These are phyloP conservation scores for Whitmania pigra DNA, from an alignment of 1,140 invertebrate species.

Conservation along the genomic window DNA sequence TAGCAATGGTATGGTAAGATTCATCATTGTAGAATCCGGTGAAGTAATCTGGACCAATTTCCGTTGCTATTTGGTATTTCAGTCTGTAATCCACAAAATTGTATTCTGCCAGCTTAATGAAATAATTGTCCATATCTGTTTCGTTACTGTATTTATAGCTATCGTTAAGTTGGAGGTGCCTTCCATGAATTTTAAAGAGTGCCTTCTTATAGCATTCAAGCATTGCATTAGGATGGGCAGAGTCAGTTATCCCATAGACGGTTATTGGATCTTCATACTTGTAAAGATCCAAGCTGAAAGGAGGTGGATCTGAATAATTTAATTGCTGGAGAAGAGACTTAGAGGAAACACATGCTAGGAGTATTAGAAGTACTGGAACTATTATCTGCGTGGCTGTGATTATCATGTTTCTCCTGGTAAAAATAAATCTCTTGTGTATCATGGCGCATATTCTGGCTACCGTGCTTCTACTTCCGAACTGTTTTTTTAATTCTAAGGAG, in stretches of 20 bases:
- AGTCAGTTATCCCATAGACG: not conserved
- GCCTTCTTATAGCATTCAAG: no score
- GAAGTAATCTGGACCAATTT: constrained; percentile 2
- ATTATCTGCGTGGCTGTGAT: not conserved
- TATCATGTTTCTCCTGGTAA: not conserved
- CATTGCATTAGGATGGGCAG: no score
- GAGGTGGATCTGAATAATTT: not conserved
- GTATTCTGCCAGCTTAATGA: not conserved
- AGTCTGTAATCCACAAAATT: constrained; percentile 6
- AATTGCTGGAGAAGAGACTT: not conserved
- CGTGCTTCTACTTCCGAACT: no score
- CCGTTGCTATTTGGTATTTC: constrained; percentile 7
- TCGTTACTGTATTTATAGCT: not conserved
- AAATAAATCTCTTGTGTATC: constrained; percentile 8
- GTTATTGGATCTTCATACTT: constrained; percentile 5
- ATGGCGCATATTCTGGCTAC: not conserved
- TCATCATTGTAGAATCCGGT: constrained; percentile 45
- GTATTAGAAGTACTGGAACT: constrained; percentile 7
- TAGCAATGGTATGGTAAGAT: constrained; percentile 56
- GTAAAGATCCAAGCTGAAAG: not conserved
- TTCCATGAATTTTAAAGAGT: no score
- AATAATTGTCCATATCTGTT: constrained; percentile 15
- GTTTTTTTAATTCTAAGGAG: no score
- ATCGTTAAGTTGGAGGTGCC: no score
- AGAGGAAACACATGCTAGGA: not conserved